Percentiles rank a stretch among this genome's conserved stretches.
These are phyloP conservation scores for Miniopterus natalensis DNA, from an alignment of 2,113 vertebrate genomes.

Conservation along the genomic window DNA sequence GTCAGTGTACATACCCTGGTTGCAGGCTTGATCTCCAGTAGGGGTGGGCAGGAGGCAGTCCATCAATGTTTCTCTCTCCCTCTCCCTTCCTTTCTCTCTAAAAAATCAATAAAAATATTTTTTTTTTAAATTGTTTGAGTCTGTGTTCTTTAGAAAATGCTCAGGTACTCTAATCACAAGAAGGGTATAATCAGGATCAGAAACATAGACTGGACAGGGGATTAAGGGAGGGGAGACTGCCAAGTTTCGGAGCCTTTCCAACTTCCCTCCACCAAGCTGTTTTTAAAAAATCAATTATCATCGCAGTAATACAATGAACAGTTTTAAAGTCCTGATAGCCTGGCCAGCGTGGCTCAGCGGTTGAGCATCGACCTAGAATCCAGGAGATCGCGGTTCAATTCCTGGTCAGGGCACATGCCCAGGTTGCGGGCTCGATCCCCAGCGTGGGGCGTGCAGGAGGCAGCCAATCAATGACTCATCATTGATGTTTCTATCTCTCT, in stretches of 20 bases:
- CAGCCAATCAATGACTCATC: no score
- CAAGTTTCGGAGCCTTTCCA: not conserved
- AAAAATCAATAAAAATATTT: not conserved
- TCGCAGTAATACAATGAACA: not conserved
- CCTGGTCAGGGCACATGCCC: no score
- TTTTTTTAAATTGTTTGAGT: not conserved
- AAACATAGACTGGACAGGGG: not conserved
- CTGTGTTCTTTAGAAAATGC: conserved; percentile 13
- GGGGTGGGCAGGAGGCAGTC: not conserved
- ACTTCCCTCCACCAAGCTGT: not conserved
- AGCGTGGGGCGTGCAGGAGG: no score
- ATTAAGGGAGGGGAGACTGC: not conserved
- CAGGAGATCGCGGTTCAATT: no score
- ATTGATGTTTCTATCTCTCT: no score
- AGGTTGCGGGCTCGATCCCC: no score
- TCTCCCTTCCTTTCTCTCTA: not conserved
- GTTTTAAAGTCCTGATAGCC: not conserved
- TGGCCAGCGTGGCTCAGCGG: no score
- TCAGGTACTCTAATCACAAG: not conserved
- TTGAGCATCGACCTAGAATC: no score
- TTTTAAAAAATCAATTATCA: not conserved
- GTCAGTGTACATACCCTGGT: no score
- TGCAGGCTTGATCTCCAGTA: no score
- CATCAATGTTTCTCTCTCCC: not conserved
- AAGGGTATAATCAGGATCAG: not conserved